Evolutionary conservation across 2,888 invertebrate species (phyloP), one percentile per base, ranked within the genome.

Genomic region (Mesorhabditis spiculigera): DNA sequence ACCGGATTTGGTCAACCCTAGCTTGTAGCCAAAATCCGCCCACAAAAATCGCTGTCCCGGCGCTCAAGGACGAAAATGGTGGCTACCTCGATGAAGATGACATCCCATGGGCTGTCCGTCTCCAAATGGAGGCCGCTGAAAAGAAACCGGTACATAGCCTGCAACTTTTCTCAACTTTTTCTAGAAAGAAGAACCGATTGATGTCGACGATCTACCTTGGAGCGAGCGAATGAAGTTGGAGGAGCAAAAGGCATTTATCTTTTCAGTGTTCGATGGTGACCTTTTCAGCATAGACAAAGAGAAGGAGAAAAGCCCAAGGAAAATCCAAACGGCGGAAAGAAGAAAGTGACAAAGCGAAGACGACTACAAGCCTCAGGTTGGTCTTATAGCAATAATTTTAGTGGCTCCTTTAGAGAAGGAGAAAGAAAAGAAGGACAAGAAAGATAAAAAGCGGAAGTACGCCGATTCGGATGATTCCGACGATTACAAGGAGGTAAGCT

Each of bases 341-440:
- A 3, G 77, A 67, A n/a, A 69, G 70, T 16, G 76, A 76, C 28
- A 74, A n/a, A n/a, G 71, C 45, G 81, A 80, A 42, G 80, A 81
- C 43, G 81, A 81, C 58, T 73, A 75, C 45, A 73, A 75, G 66
- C 80, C 78, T 45, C 73, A 70, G 78, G 74, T 74, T 44, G 5
- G 73, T 71, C 16, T 58, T 71, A 68, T 45, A 0, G 64, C 28
- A 65, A 44, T 43, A 44, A 16, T 28, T 41, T 13, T 72, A 72
- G 42, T 28, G n/a, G 44, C 4, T 8, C 5, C 73, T 75, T 45
- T 67, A 76, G 74, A 75, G 73, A 61, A 77, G n/a, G n/a, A 77
- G 63, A 82, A 79, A 64, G 65, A 70, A 3, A 80, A 77, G 81
- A 80, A 71, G 73, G 81, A 63, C 73, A 78, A 73, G 69, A 73